Conservation (phyloP, 2,888 invertebrate species). For the Orthosia gracilis region DNA sequence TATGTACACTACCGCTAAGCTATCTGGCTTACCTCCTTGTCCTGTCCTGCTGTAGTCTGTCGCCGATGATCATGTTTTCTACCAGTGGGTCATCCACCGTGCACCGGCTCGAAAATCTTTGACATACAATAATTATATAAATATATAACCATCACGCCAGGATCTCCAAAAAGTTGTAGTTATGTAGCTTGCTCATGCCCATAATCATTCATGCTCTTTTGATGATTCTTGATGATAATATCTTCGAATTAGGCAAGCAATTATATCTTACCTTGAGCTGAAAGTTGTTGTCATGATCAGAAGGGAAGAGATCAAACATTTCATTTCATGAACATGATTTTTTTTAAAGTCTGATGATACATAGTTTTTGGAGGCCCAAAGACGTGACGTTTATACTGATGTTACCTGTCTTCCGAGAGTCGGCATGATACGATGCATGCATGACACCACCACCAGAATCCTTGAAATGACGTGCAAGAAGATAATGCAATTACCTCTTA, state of each 20-base stretch:
- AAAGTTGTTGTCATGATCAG: neutral
- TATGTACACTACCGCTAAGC: neutral
- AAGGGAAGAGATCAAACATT: neutral
- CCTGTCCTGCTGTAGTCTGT: slow-evolving; percentile 76
- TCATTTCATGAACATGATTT: neutral
- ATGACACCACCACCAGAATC: neutral
- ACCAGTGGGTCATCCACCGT: slow-evolving; percentile 88
- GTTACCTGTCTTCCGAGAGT: slow-evolving; percentile 5
- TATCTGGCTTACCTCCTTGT: slow-evolving; percentile 77
- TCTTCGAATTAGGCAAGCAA: neutral
- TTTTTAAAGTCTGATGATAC: neutral
- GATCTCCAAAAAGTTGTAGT: neutral
- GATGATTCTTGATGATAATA: slow-evolving; percentile 2
- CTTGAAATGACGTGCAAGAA: neutral
- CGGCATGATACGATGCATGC: slow-evolving; percentile 6
- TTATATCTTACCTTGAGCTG: slow-evolving; percentile 26
- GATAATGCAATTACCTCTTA: slow-evolving; percentile 77
- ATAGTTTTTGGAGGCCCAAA: neutral
- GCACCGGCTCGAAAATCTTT: slow-evolving; percentile 85
- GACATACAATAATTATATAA: slow-evolving; percentile 58
- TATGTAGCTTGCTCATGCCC: too few species aligned
- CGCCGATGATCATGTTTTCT: slow-evolving; percentile 85
- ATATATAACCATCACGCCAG: slow-evolving; percentile 22
- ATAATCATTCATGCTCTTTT: neutral
- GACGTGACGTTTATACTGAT: neutral